Evolutionary conservation across 2,113 vertebrate species (phyloP).

Genomic region (Brienomyrus longianalis): DNA sequence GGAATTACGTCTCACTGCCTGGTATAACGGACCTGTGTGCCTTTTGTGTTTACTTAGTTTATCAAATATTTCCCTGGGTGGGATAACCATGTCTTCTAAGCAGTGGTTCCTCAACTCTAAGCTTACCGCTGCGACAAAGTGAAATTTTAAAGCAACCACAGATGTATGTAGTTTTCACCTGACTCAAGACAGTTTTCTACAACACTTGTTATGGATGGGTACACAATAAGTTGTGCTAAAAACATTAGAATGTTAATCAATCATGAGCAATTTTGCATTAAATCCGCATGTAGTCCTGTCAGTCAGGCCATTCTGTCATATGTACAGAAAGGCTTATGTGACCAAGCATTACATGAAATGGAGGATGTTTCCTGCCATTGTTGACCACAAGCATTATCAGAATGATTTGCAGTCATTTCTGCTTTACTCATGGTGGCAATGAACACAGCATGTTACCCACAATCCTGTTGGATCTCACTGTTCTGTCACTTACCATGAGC

Average conservation of each 20-base stretch:
- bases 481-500: neutral
- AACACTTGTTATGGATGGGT: neutral
- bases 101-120: too few relatives aligned
- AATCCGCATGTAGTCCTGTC: neutral
- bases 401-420: neutral
- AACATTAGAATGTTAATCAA: neutral
- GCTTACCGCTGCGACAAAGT: neutral
- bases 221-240: neutral
- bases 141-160: neutral
- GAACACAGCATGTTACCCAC: neutral
- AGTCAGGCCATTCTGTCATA: neutral
- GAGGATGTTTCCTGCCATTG: neutral
- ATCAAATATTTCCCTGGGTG: neutral
- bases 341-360: neutral
- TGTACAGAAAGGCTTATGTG: neutral
- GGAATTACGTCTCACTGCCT: too few relatives aligned
- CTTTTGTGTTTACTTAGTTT: too few relatives aligned
- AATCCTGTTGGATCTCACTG: neutral
- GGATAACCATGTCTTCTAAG: too few relatives aligned
- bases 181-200: neutral
- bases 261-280: neutral
- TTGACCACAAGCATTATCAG: neutral
- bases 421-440: neutral
- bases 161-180: neutral
- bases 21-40: too few relatives aligned